Evolutionary conservation across 2,888 invertebrate genomes (phyloP).

Genomic region (Carterocephalus palaemon): DNA sequence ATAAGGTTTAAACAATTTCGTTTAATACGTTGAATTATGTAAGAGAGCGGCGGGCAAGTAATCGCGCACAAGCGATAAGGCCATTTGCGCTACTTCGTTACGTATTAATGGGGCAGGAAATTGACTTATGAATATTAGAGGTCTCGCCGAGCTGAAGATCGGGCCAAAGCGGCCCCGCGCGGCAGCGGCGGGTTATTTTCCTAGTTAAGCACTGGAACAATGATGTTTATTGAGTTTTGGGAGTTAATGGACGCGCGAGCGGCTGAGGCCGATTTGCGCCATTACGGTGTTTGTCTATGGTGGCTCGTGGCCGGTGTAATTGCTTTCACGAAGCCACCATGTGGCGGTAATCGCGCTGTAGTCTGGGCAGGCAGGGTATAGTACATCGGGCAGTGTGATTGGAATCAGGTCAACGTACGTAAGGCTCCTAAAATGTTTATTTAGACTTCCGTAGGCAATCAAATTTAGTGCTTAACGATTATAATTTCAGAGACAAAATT

Average conservation of each 20-base stretch:
- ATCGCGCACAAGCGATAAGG: constrained; percentile 79
- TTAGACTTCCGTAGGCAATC: no score
- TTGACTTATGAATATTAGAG: constrained; percentile 80
- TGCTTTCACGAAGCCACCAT: constrained; percentile 8
- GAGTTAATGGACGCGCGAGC: constrained; percentile 67
- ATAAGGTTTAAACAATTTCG: constrained; percentile 81
- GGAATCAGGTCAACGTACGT: no score
- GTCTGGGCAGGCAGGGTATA: no score
- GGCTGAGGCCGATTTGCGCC: constrained; percentile 58
- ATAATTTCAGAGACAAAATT: no score
- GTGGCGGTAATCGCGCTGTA: constrained; percentile 13
- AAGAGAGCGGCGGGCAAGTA: constrained; percentile 78
- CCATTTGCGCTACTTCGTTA: constrained; percentile 80
- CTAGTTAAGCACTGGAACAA: constrained; percentile 74
- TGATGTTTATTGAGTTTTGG: constrained; percentile 74
- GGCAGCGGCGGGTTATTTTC: constrained; percentile 62
- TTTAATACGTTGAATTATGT: constrained; percentile 81
- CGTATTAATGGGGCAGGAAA: constrained; percentile 79
- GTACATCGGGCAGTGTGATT: no score
- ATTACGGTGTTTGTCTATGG: constrained; percentile 63
- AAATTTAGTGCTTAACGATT: no score
- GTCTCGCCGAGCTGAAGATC: constrained; percentile 67
- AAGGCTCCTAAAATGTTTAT: no score
- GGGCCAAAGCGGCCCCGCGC: constrained; percentile 71
- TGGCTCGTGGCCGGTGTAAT: constrained; percentile 5